Base-by-base conservation (phyloP, 2,797 vertebrate genomes). In the Sebastolobus altivelis region DNA sequence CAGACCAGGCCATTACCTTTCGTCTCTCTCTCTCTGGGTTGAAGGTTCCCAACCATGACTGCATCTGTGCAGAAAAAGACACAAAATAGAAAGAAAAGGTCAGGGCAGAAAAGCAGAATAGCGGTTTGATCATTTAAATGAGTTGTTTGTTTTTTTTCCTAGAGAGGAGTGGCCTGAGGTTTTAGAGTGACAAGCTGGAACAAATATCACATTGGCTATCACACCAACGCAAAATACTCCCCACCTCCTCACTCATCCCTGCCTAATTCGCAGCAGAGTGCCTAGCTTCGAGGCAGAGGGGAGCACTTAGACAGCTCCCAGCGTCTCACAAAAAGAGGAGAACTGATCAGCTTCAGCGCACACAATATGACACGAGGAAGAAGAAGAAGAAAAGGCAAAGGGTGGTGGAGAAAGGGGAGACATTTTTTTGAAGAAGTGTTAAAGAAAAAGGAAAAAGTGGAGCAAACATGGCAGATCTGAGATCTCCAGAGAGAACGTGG, bases 1-100 rank as follows among this genome's bases (percentile, higher is more conserved):
- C 70, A 67, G 82, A 79, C 72, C 72, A 70, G 71, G 68, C 29
- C 52, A 60, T 90, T 95, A 95, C 96, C 96, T 97, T 89, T 46
- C 95, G 88, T 75, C 95, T 93, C 91, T 96, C 96, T 89, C 96
- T 94, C 91, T 95, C 95, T n/a, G 96, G 96, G 89, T 97, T 96
- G 95, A 95, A 94, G 37, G 96, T 96, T 92, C 96, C 93, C 84
- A 94, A 88, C 95, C 95, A 96, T 18, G 96, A 97, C 93, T 95
- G 96, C 94, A 97, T 96, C 95, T 95, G 82, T 67, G 76, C 62
- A 79, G 70, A 25, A 89, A 89, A 94, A 89, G 80, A 88, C 60
- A 90, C 37, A 83, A 75, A 88, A 87, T 37, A 67, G 35, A 77
- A 54, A 71, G 63, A 67, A 74, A 77, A 72, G 56, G 62, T 88